These are phyloP conservation scores for Rhagologus leucostigma DNA, from an alignment of 2,113 vertebrate species.

Conservation along the genomic window DNA sequence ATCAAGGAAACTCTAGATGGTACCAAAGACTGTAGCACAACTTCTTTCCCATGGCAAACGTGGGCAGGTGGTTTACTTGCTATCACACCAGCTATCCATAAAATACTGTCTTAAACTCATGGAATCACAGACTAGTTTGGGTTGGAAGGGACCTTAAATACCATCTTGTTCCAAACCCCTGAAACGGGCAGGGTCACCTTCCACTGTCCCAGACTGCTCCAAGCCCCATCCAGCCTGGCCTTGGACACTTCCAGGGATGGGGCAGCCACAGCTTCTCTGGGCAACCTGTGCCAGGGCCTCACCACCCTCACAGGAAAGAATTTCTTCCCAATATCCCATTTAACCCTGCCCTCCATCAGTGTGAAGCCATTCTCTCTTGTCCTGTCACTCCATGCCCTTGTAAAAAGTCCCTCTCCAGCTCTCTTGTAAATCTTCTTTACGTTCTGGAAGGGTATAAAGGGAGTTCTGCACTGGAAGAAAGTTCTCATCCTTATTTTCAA, in stretches of 20 bases:
- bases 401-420: neutral
- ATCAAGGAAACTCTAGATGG: neutral
- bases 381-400: neutral
- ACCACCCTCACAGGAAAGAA: fast-evolving
- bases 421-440: neutral
- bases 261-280: neutral
- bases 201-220: fast-evolving
- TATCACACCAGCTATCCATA: neutral
- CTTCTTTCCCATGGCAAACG: neutral
- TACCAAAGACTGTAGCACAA: neutral
- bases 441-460: neutral
- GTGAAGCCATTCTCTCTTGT: neutral
- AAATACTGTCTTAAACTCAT: neutral
- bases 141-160: neutral
- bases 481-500: neutral
- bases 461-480: neutral
- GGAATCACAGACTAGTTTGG: neutral
- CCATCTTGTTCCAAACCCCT: neutral
- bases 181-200: neutral
- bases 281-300: neutral
- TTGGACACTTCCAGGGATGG: neutral
- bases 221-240: fast-evolving
- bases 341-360: neutral
- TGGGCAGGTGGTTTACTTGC: neutral
- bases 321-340: neutral